phyloP scores from a whole-genome alignment of 2,797 vertebrate genomes.

The Pseudochirops cupreus region DNA sequence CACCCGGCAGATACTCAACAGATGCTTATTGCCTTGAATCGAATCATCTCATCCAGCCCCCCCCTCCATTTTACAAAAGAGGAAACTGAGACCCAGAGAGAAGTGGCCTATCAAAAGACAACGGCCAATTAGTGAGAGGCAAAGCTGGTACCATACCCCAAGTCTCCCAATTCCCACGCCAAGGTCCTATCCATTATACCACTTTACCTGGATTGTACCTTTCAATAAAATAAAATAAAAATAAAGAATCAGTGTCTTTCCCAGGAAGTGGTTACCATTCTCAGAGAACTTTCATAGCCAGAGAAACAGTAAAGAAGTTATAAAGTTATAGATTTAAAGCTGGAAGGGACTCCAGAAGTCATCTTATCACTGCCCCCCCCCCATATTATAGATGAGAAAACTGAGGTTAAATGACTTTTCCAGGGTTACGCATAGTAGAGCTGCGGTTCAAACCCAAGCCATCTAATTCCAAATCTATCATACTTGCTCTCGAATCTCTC shows the following conservation, averaged over 20 bases:
- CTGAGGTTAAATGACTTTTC: background rate
- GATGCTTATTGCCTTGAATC: background rate
- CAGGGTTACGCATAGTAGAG: background rate
- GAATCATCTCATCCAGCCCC: background rate
- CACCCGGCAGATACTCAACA: background rate
- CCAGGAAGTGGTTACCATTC: background rate
- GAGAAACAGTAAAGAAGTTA: background rate
- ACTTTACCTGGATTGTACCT: background rate
- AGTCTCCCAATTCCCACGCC: background rate
- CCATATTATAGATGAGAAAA: background rate
- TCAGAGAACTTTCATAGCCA: background rate
- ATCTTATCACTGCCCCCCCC: background rate
- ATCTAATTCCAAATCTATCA: background rate
- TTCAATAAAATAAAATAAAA: too few relatives aligned
- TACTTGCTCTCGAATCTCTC: background rate
- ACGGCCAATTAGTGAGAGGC: background rate
- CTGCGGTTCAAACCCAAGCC: background rate
- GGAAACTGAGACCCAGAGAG: background rate
- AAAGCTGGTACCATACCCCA: background rate
- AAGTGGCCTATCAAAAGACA: background rate
- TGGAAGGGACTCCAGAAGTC: background rate
- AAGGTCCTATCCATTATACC: background rate
- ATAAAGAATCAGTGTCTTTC: background rate
- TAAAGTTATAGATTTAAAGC: background rate
- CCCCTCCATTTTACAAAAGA: background rate